Evolutionary conservation across 2,113 vertebrate genomes (phyloP).

Genomic region (Parus major): DNA sequence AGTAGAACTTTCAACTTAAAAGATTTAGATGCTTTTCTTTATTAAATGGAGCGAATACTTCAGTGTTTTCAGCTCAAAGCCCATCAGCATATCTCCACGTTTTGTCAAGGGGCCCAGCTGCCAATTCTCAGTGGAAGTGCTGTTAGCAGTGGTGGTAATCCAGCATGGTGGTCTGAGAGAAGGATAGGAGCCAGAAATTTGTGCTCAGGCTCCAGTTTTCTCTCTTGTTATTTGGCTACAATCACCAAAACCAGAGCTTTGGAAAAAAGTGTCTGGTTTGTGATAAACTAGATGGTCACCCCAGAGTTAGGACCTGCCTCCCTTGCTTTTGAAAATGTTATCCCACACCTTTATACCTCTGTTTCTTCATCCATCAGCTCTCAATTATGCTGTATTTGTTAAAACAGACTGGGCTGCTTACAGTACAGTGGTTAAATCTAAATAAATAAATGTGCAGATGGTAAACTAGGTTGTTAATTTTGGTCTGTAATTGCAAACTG

Average conservation of each 20-base stretch:
- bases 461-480: background rate
- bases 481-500: background rate
- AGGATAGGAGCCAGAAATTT: slow-evolving; percentile 43
- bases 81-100: slow-evolving; percentile 44
- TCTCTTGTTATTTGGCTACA: slow-evolving; percentile 6
- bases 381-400: background rate
- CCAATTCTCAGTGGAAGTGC: slow-evolving; percentile 41
- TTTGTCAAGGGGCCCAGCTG: slow-evolving; percentile 45
- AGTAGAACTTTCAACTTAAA: slow-evolving; percentile 43
- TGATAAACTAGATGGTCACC: background rate
- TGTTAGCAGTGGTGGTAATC: slow-evolving; percentile 47
- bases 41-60: slow-evolving; percentile 37
- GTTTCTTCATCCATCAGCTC: background rate
- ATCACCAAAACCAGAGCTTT: background rate
- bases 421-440: background rate
- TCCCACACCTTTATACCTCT: background rate
- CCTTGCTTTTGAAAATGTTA: background rate
- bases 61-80: slow-evolving; percentile 26
- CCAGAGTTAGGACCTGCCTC: background rate
- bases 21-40: slow-evolving; percentile 62
- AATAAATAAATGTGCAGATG: background rate
- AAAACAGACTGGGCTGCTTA: background rate
- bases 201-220: slow-evolving; percentile 32
- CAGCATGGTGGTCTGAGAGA: slow-evolving; percentile 47
- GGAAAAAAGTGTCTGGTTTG: background rate